Base-by-base conservation (phyloP, 2,888 invertebrate genomes). In the Cheilosia vernalis region DNA sequence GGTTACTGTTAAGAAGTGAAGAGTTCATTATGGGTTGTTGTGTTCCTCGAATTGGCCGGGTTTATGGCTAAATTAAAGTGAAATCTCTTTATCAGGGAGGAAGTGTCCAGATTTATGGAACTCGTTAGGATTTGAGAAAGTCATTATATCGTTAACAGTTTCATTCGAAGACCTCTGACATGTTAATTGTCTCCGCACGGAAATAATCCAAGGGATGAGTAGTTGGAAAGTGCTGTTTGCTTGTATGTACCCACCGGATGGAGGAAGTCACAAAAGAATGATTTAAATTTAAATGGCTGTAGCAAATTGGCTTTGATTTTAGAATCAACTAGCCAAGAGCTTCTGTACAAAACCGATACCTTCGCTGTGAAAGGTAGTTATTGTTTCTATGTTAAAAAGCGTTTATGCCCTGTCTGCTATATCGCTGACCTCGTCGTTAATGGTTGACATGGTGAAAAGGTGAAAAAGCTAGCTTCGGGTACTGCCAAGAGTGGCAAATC, bases 51-150 rank as follows among this genome's bases (percentile, higher is more conserved):
- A 66, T 51, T 42, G 19, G 66, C 2, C 27, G 33, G 27, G 5
- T 19, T 44, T 58, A 30, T 56, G 33, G 30, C 24, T 58, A 49
- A 66, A 76, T 76, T 76, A 76, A 76, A 76, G 49, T 66, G 66
- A 76, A 66, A 76, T 76, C 66, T 55, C 19, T 74, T 72, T 61
- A 19, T 47, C 55, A 56, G 64, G 10, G 17, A 44, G 37, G 74
- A 73, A 33, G 63, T 24, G 33, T 47, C 37, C 5, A 10, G 56
- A 24, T 55, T 63, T 73, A 51, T n/a, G 58, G 63, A 47, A 55
- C 61, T 33, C 27, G 61, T 72, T 56, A 19, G 64, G 37, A 51
- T 37, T 60, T 21, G 9, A 33, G 9, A 63, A 24, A 33, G 44
- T 15, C 33, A 55, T 63, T 73, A 63, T n/a, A 55, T 53, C 49